Evolutionary conservation across 2,888 invertebrate species (phyloP).

Genomic region (Pammene fasciana): DNA sequence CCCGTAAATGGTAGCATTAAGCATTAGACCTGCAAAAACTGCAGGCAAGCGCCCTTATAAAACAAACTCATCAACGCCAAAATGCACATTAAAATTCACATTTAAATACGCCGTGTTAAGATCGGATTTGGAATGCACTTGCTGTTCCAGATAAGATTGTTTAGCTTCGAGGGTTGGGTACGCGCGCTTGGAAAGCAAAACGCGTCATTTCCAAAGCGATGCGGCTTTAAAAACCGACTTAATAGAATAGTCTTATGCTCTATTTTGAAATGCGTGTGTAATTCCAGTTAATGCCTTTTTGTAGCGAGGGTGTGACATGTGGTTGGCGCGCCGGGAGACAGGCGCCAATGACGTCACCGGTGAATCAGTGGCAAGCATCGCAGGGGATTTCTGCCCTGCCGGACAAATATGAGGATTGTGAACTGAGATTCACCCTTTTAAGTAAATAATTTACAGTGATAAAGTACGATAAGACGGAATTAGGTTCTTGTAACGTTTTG

Average conservation of each 20-base stretch:
- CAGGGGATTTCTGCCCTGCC: constrained; percentile 25
- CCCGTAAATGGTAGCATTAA: constrained; percentile 14
- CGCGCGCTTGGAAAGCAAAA: not conserved
- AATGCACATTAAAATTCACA: not conserved
- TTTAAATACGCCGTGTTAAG: not conserved
- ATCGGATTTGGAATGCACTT: not conserved
- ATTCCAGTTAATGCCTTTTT: not conserved
- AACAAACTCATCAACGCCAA: constrained; percentile 13
- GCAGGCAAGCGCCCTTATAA: constrained; percentile 20
- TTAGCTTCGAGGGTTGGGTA: not conserved
- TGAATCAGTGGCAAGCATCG: constrained; percentile 19
- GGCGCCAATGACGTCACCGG: constrained; percentile 72
- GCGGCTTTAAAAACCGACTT: not conserved
- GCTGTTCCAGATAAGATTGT: constrained; percentile 5
- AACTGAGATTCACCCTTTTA: constrained; percentile 7
- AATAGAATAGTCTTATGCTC: not conserved
- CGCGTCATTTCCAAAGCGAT: not conserved
- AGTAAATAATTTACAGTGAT: not conserved
- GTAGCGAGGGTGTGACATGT: constrained; percentile 53
- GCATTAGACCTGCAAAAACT: constrained; percentile 19
- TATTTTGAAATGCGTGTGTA: not conserved
- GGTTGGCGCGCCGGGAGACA: constrained; percentile 56
- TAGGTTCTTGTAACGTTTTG: too few species aligned
- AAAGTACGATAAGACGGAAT: too few species aligned
- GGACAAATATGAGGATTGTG: constrained; percentile 13